Evolutionary conservation across 2,797 vertebrate species (phyloP).

Genomic region (Mionectes olivaceus): DNA sequence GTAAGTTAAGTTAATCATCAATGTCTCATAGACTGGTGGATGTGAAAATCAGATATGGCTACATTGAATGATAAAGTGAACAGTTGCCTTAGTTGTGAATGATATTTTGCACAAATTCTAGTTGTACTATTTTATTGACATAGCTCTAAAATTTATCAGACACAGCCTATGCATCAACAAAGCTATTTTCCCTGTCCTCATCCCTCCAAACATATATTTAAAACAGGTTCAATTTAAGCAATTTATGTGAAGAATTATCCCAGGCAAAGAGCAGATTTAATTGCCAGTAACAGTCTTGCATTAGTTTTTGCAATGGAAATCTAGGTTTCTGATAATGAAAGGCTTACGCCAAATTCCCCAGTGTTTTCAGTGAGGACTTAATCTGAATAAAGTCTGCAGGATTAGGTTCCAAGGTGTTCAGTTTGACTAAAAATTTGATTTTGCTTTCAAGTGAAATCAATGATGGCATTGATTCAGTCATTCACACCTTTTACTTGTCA

Average conservation of each 20-base stretch:
- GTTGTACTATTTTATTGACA: neutral
- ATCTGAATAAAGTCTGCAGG: constrained; percentile 22
- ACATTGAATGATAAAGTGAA: neutral
- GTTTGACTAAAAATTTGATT: constrained; percentile 24
- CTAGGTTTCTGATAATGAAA: constrained; percentile 6
- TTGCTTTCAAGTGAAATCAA: constrained; percentile 4
- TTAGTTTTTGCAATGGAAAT: constrained; percentile 20
- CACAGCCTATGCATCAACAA: neutral
- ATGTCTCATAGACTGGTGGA: neutral
- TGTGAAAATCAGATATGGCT: constrained; percentile 30
- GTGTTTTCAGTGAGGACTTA: neutral
- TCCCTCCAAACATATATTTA: neutral
- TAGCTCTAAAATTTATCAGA: neutral
- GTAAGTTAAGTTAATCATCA: neutral
- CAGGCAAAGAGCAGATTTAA: neutral
- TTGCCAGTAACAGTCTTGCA: neutral
- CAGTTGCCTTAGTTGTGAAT: neutral
- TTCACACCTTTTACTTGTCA: constrained; percentile 12
- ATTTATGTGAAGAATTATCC: neutral
- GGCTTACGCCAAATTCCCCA: neutral
- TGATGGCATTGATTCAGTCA: constrained; percentile 19
- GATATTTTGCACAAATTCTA: neutral
- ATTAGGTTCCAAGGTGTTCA: constrained; percentile 9
- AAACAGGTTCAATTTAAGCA: neutral
- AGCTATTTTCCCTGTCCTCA: neutral